Evolutionary conservation across 2,797 vertebrate genomes (phyloP).

Genomic region (Arremon aurantiirostris): DNA sequence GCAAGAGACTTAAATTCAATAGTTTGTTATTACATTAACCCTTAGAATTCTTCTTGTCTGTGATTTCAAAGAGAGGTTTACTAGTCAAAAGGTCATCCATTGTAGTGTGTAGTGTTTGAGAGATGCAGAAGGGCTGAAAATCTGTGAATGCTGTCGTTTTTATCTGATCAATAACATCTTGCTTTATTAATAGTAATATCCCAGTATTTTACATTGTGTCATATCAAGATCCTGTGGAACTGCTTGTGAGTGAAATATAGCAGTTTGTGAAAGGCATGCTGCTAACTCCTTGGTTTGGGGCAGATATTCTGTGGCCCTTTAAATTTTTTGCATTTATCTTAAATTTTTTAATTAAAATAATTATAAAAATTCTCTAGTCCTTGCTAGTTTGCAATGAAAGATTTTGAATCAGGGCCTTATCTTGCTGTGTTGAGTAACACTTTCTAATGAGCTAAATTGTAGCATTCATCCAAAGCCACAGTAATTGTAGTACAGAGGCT

Average conservation of each 20-base stretch:
- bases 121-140: not conserved
- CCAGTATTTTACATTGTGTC: not conserved
- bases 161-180: not conserved
- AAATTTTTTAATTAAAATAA: not conserved
- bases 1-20: constrained; percentile 6
- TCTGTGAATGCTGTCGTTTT: not conserved
- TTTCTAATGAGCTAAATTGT: not conserved
- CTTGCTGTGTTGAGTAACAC: not conserved
- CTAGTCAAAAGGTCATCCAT: not conserved
- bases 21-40: constrained; percentile 34
- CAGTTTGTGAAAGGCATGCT: not conserved
- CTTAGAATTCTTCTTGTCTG: constrained; percentile 13
- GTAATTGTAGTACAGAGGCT: not conserved
- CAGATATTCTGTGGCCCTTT: not conserved
- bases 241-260: not conserved
- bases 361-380: not conserved
- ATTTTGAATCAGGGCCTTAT: not conserved
- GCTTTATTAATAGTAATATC: not conserved
- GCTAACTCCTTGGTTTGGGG: not conserved
- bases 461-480: not conserved
- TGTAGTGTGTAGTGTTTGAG: not conserved
- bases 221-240: not conserved
- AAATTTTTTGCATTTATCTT: not conserved
- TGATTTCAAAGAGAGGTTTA: constrained; percentile 1
- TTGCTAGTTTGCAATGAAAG: not conserved